Evolutionary conservation across 2,888 invertebrate species (phyloP).

Genomic region (Miltochrista miniata): DNA sequence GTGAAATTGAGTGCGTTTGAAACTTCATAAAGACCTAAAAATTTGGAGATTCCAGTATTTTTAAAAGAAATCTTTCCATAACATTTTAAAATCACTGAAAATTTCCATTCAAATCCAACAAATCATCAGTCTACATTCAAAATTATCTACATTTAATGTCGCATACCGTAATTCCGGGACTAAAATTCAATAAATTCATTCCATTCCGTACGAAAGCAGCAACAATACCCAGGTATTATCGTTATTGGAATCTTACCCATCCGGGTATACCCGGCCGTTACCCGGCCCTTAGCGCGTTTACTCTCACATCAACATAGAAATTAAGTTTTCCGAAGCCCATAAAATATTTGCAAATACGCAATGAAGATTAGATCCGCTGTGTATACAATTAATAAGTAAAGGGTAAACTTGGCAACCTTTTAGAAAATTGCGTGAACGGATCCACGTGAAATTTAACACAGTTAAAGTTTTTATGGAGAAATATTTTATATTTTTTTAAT

Average conservation of each 20-base stretch:
- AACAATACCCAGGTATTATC: constrained; percentile 25
- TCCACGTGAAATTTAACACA: too few relatives aligned
- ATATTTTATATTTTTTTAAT: too few relatives aligned
- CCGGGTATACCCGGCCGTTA: constrained; percentile 10
- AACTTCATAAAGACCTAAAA: too few relatives aligned
- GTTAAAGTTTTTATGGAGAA: too few relatives aligned
- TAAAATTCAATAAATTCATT: constrained; percentile 7
- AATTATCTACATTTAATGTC: constrained; percentile 1
- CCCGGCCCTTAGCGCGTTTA: constrained; percentile 3
- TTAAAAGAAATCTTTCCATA: too few relatives aligned
- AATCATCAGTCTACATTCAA: neutral
- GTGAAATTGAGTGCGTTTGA: too few relatives aligned
- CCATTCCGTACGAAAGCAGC: constrained; percentile 15
- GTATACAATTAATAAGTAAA: too few relatives aligned
- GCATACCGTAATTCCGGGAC: neutral
- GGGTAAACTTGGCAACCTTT: too few relatives aligned
- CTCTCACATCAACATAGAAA: constrained; percentile 20
- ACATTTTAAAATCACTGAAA: neutral
- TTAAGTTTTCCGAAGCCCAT: constrained; percentile 29
- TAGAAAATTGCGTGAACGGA: too few relatives aligned
- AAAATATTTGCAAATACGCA: constrained; percentile 33
- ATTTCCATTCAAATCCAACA: neutral
- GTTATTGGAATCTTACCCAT: constrained; percentile 18
- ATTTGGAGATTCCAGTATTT: too few relatives aligned
- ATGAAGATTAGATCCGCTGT: constrained; percentile 10